A percentile compares a stretch with the other conserved stretches of the same genome.
Conservation (phyloP, 2,113 vertebrate species). For the Channa argus region DNA sequence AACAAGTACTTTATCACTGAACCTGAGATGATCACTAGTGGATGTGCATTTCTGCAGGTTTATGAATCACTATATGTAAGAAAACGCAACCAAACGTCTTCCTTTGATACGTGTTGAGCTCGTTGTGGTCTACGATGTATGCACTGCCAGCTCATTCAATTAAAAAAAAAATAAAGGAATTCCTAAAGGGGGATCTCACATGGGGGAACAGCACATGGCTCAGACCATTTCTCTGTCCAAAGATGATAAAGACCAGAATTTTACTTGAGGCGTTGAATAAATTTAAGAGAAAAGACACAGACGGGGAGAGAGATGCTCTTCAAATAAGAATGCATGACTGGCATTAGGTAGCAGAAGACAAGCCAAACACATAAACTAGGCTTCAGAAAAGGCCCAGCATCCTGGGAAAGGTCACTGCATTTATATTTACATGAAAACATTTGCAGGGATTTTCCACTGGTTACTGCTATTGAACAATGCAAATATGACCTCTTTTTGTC, state of each 20-base stretch:
- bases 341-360: slow-evolving; percentile 25
- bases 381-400: background rate
- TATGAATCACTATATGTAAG: background rate
- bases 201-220: no score
- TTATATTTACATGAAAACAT: background rate
- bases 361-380: background rate
- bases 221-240: no score
- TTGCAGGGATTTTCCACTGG: background rate
- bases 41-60: slow-evolving; percentile 3
- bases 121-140: slow-evolving; percentile 36
- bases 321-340: slow-evolving; percentile 18
- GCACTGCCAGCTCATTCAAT: slow-evolving; percentile 61
- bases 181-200: no score
- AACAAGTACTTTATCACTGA: slow-evolving; percentile 26
- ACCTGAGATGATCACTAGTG: background rate
- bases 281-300: slow-evolving; percentile 11
- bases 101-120: slow-evolving; percentile 30
- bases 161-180: no score
- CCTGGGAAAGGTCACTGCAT: background rate
- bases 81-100: slow-evolving; percentile 42
- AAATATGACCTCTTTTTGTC: no score
- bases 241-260: slow-evolving; percentile 49
- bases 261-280: slow-evolving; percentile 34
- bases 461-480: background rate
- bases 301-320: slow-evolving; percentile 7